Conservation (phyloP, 2,113 vertebrate genomes). For the Baryphthengus martii region DNA sequence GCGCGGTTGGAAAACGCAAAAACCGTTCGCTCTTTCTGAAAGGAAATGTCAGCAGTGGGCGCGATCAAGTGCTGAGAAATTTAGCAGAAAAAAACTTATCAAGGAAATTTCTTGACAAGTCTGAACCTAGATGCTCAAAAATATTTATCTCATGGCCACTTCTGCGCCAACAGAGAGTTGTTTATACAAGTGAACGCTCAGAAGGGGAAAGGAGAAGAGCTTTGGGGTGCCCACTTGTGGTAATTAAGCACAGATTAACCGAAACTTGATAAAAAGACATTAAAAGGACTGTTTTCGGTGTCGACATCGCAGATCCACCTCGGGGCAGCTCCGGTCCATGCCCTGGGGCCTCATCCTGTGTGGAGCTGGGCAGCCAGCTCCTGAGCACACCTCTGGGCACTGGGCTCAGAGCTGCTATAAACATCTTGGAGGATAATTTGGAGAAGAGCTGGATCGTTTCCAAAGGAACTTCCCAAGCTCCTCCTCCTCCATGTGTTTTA, state of each 20-base stretch:
- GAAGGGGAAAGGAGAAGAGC: not conserved
- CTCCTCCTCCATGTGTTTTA: not conserved
- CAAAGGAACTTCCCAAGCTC: not conserved
- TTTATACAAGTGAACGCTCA: not conserved
- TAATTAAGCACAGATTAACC: not conserved
- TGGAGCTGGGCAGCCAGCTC: not conserved
- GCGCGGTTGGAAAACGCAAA: not conserved
- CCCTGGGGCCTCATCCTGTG: rapidly evolving
- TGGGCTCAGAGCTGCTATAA: not conserved
- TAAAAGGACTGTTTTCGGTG: not conserved
- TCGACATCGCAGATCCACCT: no score
- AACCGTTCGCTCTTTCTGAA: constrained; percentile 11
- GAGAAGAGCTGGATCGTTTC: not conserved
- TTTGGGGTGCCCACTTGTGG: not conserved
- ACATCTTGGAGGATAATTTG: not conserved
- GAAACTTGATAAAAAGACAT: not conserved
- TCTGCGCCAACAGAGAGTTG: not conserved
- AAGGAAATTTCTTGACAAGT: not conserved
- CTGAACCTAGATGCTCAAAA: not conserved
- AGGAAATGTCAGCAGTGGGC: not conserved
- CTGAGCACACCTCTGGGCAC: not conserved
- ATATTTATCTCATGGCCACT: not conserved
- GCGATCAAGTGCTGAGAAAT: not conserved
- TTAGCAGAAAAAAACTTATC: not conserved
- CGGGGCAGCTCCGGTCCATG: not conserved